A percentile compares a stretch with the other conserved stretches of the same genome.
These are phyloP conservation scores for Dolichoris vasculosae DNA, from an alignment of 1,140 invertebrate species.

Conservation along the genomic window DNA sequence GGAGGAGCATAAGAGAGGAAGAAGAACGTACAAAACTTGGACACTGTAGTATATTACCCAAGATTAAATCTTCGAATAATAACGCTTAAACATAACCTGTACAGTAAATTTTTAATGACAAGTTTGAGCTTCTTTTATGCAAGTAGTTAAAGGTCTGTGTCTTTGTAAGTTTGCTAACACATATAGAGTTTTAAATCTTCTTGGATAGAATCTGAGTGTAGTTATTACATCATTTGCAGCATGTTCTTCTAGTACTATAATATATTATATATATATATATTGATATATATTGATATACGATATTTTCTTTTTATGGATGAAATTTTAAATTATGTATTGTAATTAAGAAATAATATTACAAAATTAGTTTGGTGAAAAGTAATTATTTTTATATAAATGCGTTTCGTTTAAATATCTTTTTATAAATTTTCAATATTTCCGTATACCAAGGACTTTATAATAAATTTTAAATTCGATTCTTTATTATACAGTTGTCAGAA, in stretches of 20 bases:
- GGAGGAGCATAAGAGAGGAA: background rate
- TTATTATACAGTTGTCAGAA: background rate
- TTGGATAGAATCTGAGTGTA: background rate
- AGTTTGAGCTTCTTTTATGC: constrained; percentile 1
- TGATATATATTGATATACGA: background rate
- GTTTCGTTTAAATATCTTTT: no score
- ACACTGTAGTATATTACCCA: background rate
- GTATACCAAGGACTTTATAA: background rate
- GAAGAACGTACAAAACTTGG: background rate
- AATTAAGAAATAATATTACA: background rate
- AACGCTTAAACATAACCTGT: background rate
- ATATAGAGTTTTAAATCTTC: background rate
- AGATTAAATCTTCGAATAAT: constrained; percentile 10
- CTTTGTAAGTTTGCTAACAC: background rate
- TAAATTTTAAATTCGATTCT: background rate
- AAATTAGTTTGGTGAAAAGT: background rate
- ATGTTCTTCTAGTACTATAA: background rate
- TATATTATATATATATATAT: background rate
- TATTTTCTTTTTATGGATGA: no score
- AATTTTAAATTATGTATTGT: background rate
- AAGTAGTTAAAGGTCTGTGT: background rate
- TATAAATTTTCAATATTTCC: no score
- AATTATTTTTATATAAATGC: background rate
- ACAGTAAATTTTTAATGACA: constrained; percentile 12
- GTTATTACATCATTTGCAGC: background rate